phyloP scores from a whole-genome alignment of 2,888 invertebrate genomes.

The Apoda limacodes region DNA sequence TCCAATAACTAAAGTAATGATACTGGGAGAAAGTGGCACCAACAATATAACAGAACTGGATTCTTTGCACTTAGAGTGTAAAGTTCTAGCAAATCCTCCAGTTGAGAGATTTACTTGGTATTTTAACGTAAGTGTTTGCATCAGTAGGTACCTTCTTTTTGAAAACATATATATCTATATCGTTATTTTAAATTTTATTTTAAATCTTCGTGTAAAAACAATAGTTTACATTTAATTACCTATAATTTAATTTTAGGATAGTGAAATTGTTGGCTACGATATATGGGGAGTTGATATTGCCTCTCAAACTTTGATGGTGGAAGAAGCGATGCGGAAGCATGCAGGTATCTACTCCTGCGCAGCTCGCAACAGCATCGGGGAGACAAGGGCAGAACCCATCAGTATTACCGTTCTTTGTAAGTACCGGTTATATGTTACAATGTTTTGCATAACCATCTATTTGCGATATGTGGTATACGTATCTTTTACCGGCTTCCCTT shows the following conservation, averaged over 20 bases:
- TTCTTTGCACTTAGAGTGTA: conserved; percentile 48
- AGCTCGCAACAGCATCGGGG: conserved; percentile 45
- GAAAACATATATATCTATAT: too few species aligned
- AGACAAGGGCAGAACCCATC: conserved; percentile 43
- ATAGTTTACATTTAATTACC: too few species aligned
- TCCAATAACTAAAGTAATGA: conserved; percentile 51
- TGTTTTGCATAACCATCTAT: too few species aligned
- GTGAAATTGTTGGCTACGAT: conserved; percentile 37
- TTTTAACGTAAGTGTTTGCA: conserved; percentile 51
- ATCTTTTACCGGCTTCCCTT: too few species aligned
- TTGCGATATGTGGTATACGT: too few species aligned
- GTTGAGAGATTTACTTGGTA: conserved; percentile 51
- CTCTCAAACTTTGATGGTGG: conserved; percentile 32
- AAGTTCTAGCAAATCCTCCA: conserved; percentile 55
- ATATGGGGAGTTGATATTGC: conserved; percentile 42
- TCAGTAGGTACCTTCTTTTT: too few species aligned
- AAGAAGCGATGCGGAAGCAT: conserved; percentile 38
- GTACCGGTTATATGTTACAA: too few species aligned
- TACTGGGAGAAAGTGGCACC: conserved; percentile 38
- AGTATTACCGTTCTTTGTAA: conserved; percentile 49
- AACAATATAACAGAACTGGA: conserved; percentile 54
- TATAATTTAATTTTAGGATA: conserved; percentile 52
- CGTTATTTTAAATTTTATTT: too few species aligned
- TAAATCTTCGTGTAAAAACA: too few species aligned
- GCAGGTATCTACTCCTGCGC: conserved; percentile 52